Conservation (phyloP, 2,113 vertebrate species). For the Corydoras maculifer region DNA sequence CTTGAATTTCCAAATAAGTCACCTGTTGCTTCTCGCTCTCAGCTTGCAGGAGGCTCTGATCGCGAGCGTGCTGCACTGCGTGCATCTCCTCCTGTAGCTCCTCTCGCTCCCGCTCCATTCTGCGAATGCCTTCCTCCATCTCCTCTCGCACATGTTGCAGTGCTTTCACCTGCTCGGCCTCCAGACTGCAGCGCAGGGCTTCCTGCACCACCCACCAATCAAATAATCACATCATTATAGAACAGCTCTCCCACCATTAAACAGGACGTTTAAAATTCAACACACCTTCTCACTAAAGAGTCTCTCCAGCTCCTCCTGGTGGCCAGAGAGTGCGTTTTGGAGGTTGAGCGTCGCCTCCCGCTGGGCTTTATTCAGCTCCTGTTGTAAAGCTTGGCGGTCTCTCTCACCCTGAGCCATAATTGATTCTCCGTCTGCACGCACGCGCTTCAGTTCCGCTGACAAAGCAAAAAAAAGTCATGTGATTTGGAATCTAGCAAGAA, state of each 20-base stretch:
- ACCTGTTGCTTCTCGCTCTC: slow-evolving; percentile 90
- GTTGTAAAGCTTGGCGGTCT: slow-evolving; percentile 67
- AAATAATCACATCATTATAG: not conserved
- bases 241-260: too few relatives aligned
- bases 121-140: slow-evolving; percentile 68
- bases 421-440: slow-evolving; percentile 59
- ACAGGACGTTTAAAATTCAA: too few relatives aligned
- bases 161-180: slow-evolving; percentile 62
- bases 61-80: slow-evolving; percentile 68
- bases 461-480: too few relatives aligned
- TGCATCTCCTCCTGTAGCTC: slow-evolving; percentile 69
- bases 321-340: slow-evolving; percentile 62
- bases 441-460: slow-evolving; percentile 67
- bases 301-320: slow-evolving; percentile 72
- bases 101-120: slow-evolving; percentile 67
- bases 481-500: too few relatives aligned
- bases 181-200: slow-evolving; percentile 64
- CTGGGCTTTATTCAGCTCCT: slow-evolving; percentile 60
- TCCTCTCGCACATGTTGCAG: slow-evolving; percentile 64
- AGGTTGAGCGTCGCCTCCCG: slow-evolving; percentile 69
- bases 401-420: slow-evolving; percentile 58
- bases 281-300: slow-evolving; percentile 75
- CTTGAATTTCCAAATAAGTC: too few relatives aligned
- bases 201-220: slow-evolving; percentile 60
- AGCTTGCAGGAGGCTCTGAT: slow-evolving; percentile 75